Conservation (phyloP, 1,140 invertebrate species). For the Cheumatopsyche charites region DNA sequence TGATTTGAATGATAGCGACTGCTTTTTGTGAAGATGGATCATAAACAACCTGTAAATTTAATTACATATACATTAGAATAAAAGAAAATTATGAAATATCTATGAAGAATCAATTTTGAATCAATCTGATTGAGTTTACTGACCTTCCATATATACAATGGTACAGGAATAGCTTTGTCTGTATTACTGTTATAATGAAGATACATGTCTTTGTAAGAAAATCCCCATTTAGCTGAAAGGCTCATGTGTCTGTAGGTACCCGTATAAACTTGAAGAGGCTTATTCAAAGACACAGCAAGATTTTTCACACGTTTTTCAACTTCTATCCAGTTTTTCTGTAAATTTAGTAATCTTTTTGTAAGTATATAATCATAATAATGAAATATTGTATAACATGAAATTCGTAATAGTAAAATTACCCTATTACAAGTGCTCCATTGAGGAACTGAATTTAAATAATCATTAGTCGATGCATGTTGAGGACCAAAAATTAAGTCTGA, state of each 20-base stretch:
- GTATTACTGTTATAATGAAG: slow-evolving; percentile 42
- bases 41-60: slow-evolving; percentile 51
- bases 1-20: slow-evolving; percentile 54
- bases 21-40: slow-evolving; percentile 47
- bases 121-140: neutral
- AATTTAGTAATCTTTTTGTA: neutral
- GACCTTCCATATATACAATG: slow-evolving; percentile 56
- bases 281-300: slow-evolving; percentile 46
- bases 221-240: slow-evolving; percentile 41
- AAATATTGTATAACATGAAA: neutral
- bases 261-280: slow-evolving; percentile 49
- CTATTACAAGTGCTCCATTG: slow-evolving; percentile 54
- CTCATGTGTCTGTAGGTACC: slow-evolving; percentile 49
- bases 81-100: neutral
- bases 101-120: neutral
- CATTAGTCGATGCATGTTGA: slow-evolving; percentile 50
- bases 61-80: neutral
- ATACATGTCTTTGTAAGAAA: slow-evolving; percentile 46
- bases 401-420: slow-evolving; percentile 24
- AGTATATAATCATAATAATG: neutral
- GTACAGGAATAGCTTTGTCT: slow-evolving; percentile 47
- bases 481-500: slow-evolving; percentile 51
- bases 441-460: slow-evolving; percentile 53
- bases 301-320: slow-evolving; percentile 51
- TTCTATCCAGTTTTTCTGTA: slow-evolving; percentile 52